Evolutionary conservation across 2,888 invertebrate genomes (phyloP), one percentile per base, ranked within the genome.

Genomic region (Melinaea menophilus): DNA sequence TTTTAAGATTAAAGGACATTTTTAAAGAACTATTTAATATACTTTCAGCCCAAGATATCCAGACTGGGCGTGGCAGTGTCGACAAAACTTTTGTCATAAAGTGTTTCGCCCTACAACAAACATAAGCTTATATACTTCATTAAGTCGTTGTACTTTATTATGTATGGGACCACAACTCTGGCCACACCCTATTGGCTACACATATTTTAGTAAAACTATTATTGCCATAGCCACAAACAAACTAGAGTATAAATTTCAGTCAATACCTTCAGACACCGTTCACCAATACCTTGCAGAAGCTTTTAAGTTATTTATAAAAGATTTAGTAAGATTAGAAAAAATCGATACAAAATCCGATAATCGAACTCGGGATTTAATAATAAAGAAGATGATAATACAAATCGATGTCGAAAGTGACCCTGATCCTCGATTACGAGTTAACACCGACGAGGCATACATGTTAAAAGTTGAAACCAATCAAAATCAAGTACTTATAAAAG

Each of bases 151-250:
- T 79, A 92, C 92, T 59, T 93, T 96, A 78, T 84, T 94, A 2
- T 96, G 96, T 77, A 94, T 93, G 61, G 92, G 92, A 13, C 92
- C 92, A 4, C 94, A 95, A 69, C 82, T 95, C 1, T 96, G 95
- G 96, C 96, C 96, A 0, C 91, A 92, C 73, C 96, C 96, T 1
- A 94, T 94, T n/a, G 94, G 94, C 0, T 92, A 92, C 61, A 91
- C 93, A 0, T 81, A 89, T 41, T 92, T 93, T 35, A 94, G 93
- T 65, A 91, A 92, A 33, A 91, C 92, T 45, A 90, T 94, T 5
- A 85, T 93, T 12, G 85, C 90, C 35, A 88, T 94, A 70, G 82
- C 91, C 9, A 89, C 91, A 12, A 85, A 88, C 13, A 92, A 92
- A 66, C 75, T 94, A 0, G 88, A 91, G 65, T 90, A 92, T 66